Evolutionary conservation across 2,888 invertebrate genomes (phyloP), one percentile per base, ranked within the genome.

Genomic region (Tromatobia lineatoria): DNA sequence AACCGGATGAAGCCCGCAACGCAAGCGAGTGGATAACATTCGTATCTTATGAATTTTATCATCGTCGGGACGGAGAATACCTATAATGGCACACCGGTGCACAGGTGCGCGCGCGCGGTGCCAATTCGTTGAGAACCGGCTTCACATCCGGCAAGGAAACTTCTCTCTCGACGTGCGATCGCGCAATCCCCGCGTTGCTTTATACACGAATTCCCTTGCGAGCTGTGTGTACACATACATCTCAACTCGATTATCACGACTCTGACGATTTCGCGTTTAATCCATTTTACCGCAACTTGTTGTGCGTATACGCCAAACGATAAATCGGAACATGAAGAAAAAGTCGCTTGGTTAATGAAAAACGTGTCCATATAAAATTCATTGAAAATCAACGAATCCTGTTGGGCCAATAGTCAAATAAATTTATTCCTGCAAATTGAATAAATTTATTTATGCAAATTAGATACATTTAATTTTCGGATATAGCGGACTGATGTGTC

Each of bases 31-130:
- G 84, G 69, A 84, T 86, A 86, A 86, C 80, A 76, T 86, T 78
- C 85, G 85, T 86, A 85, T 82, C 80, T 82, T 86, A 80, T 78
- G 78, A 84, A 85, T 85, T 80, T 85, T 82, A 86, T 86, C 85
- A 85, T 80, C 82, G 77, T 47, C 79, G 47, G 73, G 78, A 66
- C 79, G 74, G 67, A 74, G 64, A 74, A 74, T 42, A 54, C 54
- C n/a, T 54, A 52, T 75, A 23, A 52, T 66, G 52, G 20, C 34
- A 42, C 13, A 18, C 67, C 11, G n/a, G 52, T 45, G 64, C 75
- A 79, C 84, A 79, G 81, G 81, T 82, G 84, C 84, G 64, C 78
- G 81, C 79, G 84, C 84, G 64, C 78, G 81, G 66, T 85, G 84
- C 82, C 84, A 82, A 71, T 82, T 85, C 79, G 70, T 79, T 85